A percentile compares a stretch with the other conserved stretches of the same genome.
Evolutionary conservation across 1,140 invertebrate species (phyloP).

Genomic region (Adoxophyes honmai): DNA sequence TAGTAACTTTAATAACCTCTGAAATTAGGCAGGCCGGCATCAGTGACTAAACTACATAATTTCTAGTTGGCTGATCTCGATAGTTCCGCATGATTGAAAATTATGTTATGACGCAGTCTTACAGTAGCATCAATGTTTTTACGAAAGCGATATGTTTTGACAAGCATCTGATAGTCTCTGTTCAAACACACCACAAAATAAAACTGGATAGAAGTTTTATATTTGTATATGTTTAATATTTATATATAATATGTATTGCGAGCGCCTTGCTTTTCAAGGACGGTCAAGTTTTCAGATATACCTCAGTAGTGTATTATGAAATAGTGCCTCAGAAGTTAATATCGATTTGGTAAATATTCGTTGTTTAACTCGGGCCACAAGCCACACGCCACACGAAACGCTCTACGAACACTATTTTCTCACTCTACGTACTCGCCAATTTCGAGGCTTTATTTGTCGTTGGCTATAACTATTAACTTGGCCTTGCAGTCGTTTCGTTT

Average conservation of each 20-base stretch:
- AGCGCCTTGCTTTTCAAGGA: conserved; percentile 5
- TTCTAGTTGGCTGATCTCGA: too few species aligned
- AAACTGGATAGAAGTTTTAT: neutral
- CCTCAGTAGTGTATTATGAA: conserved; percentile 11
- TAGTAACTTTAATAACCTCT: too few species aligned
- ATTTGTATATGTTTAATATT: neutral
- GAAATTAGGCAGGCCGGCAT: too few species aligned
- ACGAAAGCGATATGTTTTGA: conserved; percentile 1
- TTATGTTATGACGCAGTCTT: too few species aligned
- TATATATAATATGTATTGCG: conserved; percentile 5
- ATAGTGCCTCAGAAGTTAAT: conserved; percentile 8
- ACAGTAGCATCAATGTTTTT: neutral
- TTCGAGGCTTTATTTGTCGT: too few species aligned
- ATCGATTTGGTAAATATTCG: neutral
- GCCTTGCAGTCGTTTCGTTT: neutral
- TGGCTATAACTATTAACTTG: conserved; percentile 4
- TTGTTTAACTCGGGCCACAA: too few species aligned
- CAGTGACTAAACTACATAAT: too few species aligned
- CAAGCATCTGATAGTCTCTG: conserved; percentile 1
- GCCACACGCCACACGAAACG: too few species aligned
- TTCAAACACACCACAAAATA: neutral
- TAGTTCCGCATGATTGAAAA: too few species aligned
- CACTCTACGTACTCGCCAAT: too few species aligned
- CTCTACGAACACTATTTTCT: too few species aligned
- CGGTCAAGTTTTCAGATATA: conserved; percentile 1